Base-by-base conservation (phyloP, 2,113 vertebrate genomes). In the Corynorhinus townsendii region DNA sequence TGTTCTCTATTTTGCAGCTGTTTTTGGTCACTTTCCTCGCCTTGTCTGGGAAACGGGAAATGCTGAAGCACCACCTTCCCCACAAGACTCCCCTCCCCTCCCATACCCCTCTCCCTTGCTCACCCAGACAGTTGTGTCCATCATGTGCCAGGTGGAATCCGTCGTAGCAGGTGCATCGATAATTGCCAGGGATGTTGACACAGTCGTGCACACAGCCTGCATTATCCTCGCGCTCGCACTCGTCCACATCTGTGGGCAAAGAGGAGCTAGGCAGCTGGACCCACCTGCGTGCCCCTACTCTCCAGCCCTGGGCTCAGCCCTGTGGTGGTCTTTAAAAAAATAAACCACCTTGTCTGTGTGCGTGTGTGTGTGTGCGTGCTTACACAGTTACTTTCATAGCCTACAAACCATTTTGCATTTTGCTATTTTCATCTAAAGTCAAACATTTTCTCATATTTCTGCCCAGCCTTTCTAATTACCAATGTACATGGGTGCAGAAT, bases 181-280 rank as follows among this genome's bases (percentile, higher is more conserved):
- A 99, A 97, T 99, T 99, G 76, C 99, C 99, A 0, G 99, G 99
- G 96, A 99, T 99, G 98, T 99, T 99, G 97, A 99, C 99, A 68
- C 99, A 99, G 95, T 99, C 99, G 0, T 99, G 99, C 90, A 99
- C 99, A 4, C 99, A 99, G 90, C 99, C 99, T 0, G 99, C 99
- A 0, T 99, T 99, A 97, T 99, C 99, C 0, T 99, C 99, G 12
- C 98, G 99, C 17, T 99, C 99, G 0, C 99, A 99, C 96, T 99
- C 99, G 0, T 99, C 99, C 1, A 99, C 99, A 2, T 99, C 99
- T 99, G 98, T 1, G 33, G 89, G 92, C 89, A 95, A 54, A 97
- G 24, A 76, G 80, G 26, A 2, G 24, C 35, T 7, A 81, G 76
- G 90, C 64, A 69, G n/a, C 33, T 56, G 71, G 26, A 19, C 77